Base-by-base conservation (phyloP, 2,888 invertebrate genomes). In the Synanthedon formicaeformis region DNA sequence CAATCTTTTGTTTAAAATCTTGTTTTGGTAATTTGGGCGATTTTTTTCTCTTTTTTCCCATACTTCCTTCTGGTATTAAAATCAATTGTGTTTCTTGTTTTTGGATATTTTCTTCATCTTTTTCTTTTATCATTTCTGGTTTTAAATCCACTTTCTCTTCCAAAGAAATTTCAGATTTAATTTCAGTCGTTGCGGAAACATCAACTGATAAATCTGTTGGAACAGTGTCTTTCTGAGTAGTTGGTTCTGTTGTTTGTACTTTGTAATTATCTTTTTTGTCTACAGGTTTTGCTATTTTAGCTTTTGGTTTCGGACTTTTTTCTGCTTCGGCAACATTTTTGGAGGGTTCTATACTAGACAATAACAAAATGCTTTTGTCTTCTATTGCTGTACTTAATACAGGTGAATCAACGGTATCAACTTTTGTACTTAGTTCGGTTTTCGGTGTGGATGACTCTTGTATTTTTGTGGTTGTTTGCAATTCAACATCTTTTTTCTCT, bases 201-300 rank as follows among this genome's bases (percentile, higher is more conserved):
- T 34, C 34, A 10, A 34, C 3, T 34, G 34, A 6, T 34, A 34
- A 10, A 34, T 34, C 34, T 34, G 10, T 10, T 8, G 10, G 34
- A 34, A 34, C 10, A 34, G 10, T 34, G 34, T 34, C 34, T 34
- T 34, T 34, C 10, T 10, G 34, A 34, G 10, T n/a, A n/a, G n/a
- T 16, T 50, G 23, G 6, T 50, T 50, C 50, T 16, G 23, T 18
- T 16, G 16, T 16, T 49, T 49, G 49, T 16, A 51, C 51, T 55
- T 52, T 6, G 27, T 4, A 4, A 41, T 57, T 50, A 12, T 41
- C 54, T 56, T 63, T 84, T 54, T 78, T 81, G 55, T 81, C 78
- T 2, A 81, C 80, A 4, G 83, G 79, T 61, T 84, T 82, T 10
- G 70, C 77, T 16, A 81, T 78, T 71, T 71, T 78, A 16, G 80